Evolutionary conservation across 2,797 vertebrate genomes (phyloP).

Genomic region (Chaetophractus vellerosus): DNA sequence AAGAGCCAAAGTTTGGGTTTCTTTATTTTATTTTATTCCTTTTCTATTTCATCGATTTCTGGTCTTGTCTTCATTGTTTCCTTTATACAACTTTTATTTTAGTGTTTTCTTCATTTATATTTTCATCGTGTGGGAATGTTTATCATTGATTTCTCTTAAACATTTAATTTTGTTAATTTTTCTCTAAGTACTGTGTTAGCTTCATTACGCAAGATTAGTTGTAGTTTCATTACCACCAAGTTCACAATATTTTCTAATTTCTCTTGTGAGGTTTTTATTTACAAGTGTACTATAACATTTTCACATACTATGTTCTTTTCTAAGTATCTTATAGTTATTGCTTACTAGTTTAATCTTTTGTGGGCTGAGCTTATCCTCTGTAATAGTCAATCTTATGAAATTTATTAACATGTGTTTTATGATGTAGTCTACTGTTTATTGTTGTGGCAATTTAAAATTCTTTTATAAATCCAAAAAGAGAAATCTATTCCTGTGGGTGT

Average conservation of each 20-base stretch:
- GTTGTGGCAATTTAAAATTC: no score
- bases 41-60: neutral
- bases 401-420: neutral
- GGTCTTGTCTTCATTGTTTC: neutral
- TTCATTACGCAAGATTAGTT: neutral
- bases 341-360: neutral
- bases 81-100: neutral
- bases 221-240: neutral
- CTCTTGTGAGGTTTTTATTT: neutral
- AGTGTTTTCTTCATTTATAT: neutral
- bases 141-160: neutral
- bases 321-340: neutral
- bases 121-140: neutral
- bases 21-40: neutral
- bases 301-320: neutral
- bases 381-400: neutral
- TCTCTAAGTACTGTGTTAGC: neutral
- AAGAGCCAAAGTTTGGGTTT: neutral
- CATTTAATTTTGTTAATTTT: neutral
- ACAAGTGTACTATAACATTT: neutral
- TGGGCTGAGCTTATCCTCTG: neutral
- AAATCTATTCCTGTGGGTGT: no score
- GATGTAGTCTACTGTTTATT: neutral
- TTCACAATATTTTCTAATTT: constrained; percentile 17
- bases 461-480: no score